Evolutionary conservation across 2,797 vertebrate species (phyloP), one percentile per base, ranked within the genome.

Genomic region (Chaetophractus vellerosus): DNA sequence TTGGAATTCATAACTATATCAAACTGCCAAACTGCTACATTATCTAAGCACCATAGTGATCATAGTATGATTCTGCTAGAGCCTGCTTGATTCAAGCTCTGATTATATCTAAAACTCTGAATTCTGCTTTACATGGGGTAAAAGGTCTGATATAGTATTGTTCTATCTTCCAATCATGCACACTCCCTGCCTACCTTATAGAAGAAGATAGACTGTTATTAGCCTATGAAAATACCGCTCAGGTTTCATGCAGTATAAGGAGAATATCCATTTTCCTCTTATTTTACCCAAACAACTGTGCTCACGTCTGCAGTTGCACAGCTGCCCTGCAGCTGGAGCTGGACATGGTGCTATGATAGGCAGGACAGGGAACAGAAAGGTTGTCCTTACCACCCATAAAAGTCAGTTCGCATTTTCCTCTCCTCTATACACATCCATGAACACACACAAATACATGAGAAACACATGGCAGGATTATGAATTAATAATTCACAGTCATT

Each of bases 211-310:
- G 45, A 18, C 31, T 76, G 6, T 21, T 76, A 15, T 19, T 31
- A 69, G 36, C 26, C 21, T 52, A 52, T 23, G 12, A 23, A 84
- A 92, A 84, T 69, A 88, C 15, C 11, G 31, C 14, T 9, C 19
- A 28, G 50, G 5, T n/a, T 87, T 78, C 48, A 14, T 52, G 38
- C 61, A 28, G 38, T 68, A n/a, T 24, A 68, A 19, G 19, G 45
- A 90, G 15, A 57, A 16, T n/a, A 26, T 15, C 36, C 33, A 69
- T 69, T 93, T 94, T 75, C 16, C 63, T 94, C 33, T 83, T 74
- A 61, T 50, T 83, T 96, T 88, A 57, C 45, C 6, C 26, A 64
- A 26, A 69, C 9, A 36, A 33, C n/a, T 52, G 15, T 38, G 12
- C 8, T 78, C 69, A 31, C 86, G 6, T 74, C 64, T 72, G 9